These are phyloP conservation scores for Xestia sexstrigata DNA, from an alignment of 2,888 invertebrate species.

Conservation along the genomic window DNA sequence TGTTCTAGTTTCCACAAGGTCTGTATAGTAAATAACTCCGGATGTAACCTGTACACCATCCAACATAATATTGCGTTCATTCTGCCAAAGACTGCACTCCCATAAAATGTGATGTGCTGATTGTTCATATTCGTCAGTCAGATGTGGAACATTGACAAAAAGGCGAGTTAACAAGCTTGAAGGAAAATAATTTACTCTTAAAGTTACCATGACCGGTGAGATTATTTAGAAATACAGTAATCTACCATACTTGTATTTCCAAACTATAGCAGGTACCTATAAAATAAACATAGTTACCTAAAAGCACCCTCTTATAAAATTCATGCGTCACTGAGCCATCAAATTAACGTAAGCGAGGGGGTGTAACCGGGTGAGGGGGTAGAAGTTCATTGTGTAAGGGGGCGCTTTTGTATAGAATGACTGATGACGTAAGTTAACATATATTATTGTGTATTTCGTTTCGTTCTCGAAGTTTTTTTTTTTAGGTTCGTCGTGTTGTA, in stretches of 20 bases:
- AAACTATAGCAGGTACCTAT: background rate
- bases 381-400: constrained; percentile 36
- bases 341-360: constrained; percentile 45
- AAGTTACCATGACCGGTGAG: too few species aligned
- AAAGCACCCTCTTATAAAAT: constrained; percentile 38
- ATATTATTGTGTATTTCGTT: constrained; percentile 4
- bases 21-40: too few species aligned
- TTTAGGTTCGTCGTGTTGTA: constrained; percentile 5
- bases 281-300: constrained; percentile 16
- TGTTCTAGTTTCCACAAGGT: too few species aligned
- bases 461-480: constrained; percentile 10
- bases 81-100: too few species aligned
- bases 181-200: too few species aligned
- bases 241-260: background rate
- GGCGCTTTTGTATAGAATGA: constrained; percentile 48
- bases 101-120: too few species aligned
- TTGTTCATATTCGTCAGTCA: too few species aligned
- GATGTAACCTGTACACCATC: too few species aligned
- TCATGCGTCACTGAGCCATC: constrained; percentile 59
- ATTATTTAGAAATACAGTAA: too few species aligned
- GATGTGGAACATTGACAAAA: too few species aligned
- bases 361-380: background rate
- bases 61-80: too few species aligned
- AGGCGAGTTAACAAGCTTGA: too few species aligned
- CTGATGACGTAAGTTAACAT: constrained; percentile 39